Conservation (phyloP, 2,797 vertebrate species). For the Poeciliopsis paucimaculata region DNA sequence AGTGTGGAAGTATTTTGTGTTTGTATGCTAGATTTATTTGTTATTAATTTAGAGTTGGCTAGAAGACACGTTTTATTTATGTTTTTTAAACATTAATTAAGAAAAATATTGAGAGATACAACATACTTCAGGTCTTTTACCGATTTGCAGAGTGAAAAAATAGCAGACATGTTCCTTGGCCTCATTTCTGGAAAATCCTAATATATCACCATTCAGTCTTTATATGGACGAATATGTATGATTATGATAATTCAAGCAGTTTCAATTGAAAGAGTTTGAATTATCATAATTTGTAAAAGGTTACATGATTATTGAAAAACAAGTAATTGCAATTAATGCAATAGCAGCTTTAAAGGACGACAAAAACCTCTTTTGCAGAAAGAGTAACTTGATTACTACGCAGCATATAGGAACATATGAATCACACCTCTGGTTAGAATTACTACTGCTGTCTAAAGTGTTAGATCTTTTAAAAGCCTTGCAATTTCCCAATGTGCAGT, state of each 20-base stretch:
- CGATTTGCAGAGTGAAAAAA: not conserved
- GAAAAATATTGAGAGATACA: slow-evolving; percentile 12
- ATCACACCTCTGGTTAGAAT: not conserved
- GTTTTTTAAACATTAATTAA: too few relatives aligned
- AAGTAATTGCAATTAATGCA: slow-evolving; percentile 20
- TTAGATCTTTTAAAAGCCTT: slow-evolving; percentile 6
- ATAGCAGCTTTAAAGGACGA: slow-evolving; percentile 1
- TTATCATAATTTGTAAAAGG: slow-evolving; percentile 15
- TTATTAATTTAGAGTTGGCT: too few relatives aligned
- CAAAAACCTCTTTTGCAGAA: slow-evolving; percentile 20
- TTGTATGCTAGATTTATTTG: not conserved
- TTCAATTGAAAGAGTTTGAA: not conserved
- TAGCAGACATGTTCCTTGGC: not conserved
- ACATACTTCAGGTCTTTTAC: slow-evolving; percentile 8
- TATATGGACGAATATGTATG: slow-evolving; percentile 19
- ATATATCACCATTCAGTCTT: slow-evolving; percentile 4
- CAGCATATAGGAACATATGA: not conserved
- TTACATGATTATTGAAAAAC: slow-evolving; percentile 18
- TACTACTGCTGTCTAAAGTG: slow-evolving; percentile 2
- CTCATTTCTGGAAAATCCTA: not conserved
- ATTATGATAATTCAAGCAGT: slow-evolving; percentile 14
- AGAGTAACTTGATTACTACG: slow-evolving; percentile 2
- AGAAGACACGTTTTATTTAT: too few relatives aligned
- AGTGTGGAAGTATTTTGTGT: not conserved
- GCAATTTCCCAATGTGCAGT: slow-evolving; percentile 4